Conservation (phyloP, 2,888 invertebrate genomes). For the Gasteruption jaculator region DNA sequence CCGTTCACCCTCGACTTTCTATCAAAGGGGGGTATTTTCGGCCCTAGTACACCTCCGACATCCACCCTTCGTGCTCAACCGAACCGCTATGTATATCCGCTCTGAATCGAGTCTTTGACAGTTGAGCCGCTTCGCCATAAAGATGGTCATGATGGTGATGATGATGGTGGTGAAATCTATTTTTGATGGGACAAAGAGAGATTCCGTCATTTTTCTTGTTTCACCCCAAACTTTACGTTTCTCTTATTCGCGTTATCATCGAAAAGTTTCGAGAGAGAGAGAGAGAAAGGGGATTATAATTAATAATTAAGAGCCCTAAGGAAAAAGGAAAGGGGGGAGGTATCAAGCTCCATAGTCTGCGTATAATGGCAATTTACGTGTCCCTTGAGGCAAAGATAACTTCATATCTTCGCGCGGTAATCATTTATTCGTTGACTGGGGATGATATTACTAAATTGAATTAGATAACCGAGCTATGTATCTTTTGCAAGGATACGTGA, state of each 20-base stretch:
- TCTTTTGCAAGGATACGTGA: no score
- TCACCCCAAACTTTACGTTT: conserved; percentile 1
- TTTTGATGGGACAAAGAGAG: no score
- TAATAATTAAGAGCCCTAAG: conserved; percentile 42
- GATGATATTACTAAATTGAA: conserved; percentile 50
- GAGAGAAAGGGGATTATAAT: conserved; percentile 36
- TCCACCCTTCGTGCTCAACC: conserved; percentile 21
- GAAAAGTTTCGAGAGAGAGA: conserved; percentile 4
- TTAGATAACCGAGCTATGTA: conserved; percentile 46
- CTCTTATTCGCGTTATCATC: conserved; percentile 9
- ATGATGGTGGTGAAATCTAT: no score
- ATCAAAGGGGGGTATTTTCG: conserved; percentile 31
- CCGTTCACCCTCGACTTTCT: conserved; percentile 36
- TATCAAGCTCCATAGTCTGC: no score
- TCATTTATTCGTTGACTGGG: conserved; percentile 49
- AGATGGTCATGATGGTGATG: no score
- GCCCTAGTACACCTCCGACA: conserved; percentile 19
- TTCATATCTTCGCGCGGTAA: conserved; percentile 49
- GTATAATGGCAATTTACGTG: conserved; percentile 50
- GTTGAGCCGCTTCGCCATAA: conserved; percentile 16
- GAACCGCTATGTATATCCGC: conserved; percentile 19
- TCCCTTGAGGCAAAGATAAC: conserved; percentile 50
- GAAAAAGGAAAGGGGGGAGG: conserved; percentile 27
- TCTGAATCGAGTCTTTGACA: conserved; percentile 23
- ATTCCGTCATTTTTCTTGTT: conserved; percentile 2